These are phyloP conservation scores for Ariolimax columbianus DNA, from an alignment of 2,888 invertebrate species.

Conservation along the genomic window DNA sequence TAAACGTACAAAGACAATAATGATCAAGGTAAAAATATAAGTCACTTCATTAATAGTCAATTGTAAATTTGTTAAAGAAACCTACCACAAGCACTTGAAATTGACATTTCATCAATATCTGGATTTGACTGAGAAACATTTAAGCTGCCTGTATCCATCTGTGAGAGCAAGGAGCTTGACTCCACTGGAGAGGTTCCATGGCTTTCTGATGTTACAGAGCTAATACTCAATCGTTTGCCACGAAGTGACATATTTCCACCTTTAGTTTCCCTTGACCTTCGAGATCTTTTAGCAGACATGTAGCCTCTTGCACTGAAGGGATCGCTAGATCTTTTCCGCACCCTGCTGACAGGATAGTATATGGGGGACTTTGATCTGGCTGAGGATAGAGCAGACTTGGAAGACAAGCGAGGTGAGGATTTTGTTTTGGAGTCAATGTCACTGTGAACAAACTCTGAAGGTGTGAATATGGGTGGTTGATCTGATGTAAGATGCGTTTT, in stretches of 20 bases:
- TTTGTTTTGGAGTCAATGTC: background rate
- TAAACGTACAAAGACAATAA: too few relatives aligned
- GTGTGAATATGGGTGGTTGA: background rate
- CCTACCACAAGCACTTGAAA: background rate
- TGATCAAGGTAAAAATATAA: too few relatives aligned
- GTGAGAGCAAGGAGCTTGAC: background rate
- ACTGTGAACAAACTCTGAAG: background rate
- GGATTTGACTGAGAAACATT: background rate
- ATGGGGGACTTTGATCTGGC: constrained; percentile 10
- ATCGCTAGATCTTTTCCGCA: constrained; percentile 36
- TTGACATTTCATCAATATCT: background rate
- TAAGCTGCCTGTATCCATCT: background rate
- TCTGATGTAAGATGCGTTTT: background rate
- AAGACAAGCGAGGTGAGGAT: constrained; percentile 21
- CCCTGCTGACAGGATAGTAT: background rate
- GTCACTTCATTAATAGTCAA: too few relatives aligned
- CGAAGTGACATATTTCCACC: constrained; percentile 17
- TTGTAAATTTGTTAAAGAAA: too few relatives aligned
- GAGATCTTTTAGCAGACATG: constrained; percentile 41
- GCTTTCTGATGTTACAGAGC: constrained; percentile 28
- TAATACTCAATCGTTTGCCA: background rate
- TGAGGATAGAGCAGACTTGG: background rate
- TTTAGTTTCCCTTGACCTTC: constrained; percentile 36
- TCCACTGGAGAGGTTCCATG: background rate
- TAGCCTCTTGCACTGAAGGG: constrained; percentile 49